Base-by-base conservation (phyloP, 2,888 invertebrate species). In the Gymnocheta viridis region DNA sequence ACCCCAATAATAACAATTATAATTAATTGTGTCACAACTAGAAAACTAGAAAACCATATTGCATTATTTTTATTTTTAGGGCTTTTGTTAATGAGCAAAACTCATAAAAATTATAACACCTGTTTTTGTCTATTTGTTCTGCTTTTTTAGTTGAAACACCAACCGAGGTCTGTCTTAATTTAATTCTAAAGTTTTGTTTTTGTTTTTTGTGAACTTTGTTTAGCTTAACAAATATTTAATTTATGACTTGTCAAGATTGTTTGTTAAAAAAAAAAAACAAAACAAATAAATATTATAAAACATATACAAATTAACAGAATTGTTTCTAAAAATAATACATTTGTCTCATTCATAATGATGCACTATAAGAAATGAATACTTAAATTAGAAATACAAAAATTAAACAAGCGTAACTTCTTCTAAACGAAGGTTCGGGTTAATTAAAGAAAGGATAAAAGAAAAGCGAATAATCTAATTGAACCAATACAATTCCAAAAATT, bases 221-320 rank as follows among this genome's bases (percentile, higher is more conserved):
- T 49, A 60, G 64, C 80, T 67, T 67, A 84, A 77, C 80, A 80
- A 83, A 80, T 70, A 44, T 72, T 51, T 76, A 77, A 84, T 84
- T 81, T 84, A 81, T 80, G 72, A 62, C 76, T 62, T 80, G 66
- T 66, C 58, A 54, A 70, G 76, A 72, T 76, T 69, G 64, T 79
- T 54, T 64, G 12, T 47, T n/a, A 6, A 64, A 38, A 54, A 69
- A 60, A 44, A 47, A 38, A 3, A 51, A 29, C 10, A 64, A 38
- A 54, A 69, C 51, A 44, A 47, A 38, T 3, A 51, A 29, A 60
- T 35, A 47, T 70, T 78, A 73, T 22, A 41, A 22, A 73, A 38
- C 14, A 49, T 56, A 22, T 29, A 80, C 51, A 81, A 77, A 70
- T 84, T 66, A 77, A 77, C 62, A 64, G 5, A 79, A 69, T 29